Base-by-base conservation (phyloP, 1,140 invertebrate species). In the Cydia splendana region DNA sequence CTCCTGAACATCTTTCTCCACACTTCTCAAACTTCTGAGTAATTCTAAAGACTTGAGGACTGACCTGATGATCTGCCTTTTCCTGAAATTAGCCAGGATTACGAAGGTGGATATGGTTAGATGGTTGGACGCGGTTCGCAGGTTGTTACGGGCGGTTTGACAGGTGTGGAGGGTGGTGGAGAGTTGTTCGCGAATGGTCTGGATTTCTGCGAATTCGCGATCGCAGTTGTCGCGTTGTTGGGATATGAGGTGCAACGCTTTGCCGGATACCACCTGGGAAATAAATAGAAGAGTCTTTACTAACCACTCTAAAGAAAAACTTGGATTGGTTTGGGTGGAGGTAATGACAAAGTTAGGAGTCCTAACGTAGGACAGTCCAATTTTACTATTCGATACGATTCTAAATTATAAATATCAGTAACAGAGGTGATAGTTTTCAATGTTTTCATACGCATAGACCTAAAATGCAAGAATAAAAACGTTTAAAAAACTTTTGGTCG, bases 211-310 rank as follows among this genome's bases (percentile, higher is more conserved):
- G 81, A 99, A 97, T 89, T 99, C 97, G 13, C 95, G 94, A 78
- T 97, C 96, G 89, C 98, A 99, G 2, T 96, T 94, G 80, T 95
- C 96, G 75, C 98, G 96, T 80, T 99, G 98, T 88, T 99, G 96
- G 10, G 98, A 93, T 82, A 99, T 98, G 18, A 99, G 93, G 81
- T 98, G 97, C 0, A 98, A 95, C 0, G 99, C 97, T 92, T 98
- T 97, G 81, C 97, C 98, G 0, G 97, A 98, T 0, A 99, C 97
- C 38, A 98, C 97, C 91, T 89, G 84, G 5, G 42, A 42, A 42
- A 24, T 24, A 24, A 24, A 24, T 24, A 24, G 24, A 24, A 24
- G 2, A 24, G 2, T 24, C 24, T 24, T 24, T 24, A 24, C 24
- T 24, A 24, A 24, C 24, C 24, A 24, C 24, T 24, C 24, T 24